Percentiles rank a stretch among this genome's conserved stretches.
These are phyloP conservation scores for Heterodera filipjevi DNA, from an alignment of 2,888 invertebrate species.

Conservation along the genomic window DNA sequence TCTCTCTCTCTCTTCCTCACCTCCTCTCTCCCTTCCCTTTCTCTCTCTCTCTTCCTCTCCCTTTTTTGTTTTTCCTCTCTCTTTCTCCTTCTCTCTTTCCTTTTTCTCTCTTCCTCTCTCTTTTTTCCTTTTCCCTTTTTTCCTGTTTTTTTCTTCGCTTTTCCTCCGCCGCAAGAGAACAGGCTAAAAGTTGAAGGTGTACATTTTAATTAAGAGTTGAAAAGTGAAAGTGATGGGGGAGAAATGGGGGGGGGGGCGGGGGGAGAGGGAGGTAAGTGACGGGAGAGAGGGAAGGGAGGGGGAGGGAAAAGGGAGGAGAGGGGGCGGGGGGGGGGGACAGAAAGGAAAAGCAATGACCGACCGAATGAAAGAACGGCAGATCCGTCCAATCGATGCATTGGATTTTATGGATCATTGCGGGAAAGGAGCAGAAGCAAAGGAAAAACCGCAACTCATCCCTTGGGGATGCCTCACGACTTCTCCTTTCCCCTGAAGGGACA, in stretches of 20 bases:
- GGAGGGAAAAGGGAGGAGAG: too few relatives aligned
- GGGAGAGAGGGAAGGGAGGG: neutral
- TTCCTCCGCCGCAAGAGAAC: neutral
- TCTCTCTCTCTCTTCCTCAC: neutral
- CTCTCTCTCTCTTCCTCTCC: neutral
- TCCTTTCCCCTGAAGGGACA: too few relatives aligned
- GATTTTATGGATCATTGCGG: neutral
- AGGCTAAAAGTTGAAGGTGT: neutral
- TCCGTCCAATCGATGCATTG: neutral
- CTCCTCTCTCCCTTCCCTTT: neutral
- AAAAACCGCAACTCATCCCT: neutral
- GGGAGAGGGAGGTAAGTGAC: neutral
- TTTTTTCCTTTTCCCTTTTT: neutral
- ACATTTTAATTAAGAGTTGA: constrained; percentile 1
- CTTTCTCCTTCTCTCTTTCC: neutral
- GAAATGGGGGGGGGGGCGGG: neutral
- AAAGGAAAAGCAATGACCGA: neutral
- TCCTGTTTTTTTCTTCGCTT: neutral
- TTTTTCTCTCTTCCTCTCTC: neutral
- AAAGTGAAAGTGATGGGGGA: neutral
- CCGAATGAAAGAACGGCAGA: neutral
- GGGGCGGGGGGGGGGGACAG: neutral
- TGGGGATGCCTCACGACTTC: neutral
- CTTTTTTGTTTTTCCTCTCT: neutral
- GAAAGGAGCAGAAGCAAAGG: neutral